Evolutionary conservation across 2,113 vertebrate species (phyloP).

Genomic region (Mustelus asterias): DNA sequence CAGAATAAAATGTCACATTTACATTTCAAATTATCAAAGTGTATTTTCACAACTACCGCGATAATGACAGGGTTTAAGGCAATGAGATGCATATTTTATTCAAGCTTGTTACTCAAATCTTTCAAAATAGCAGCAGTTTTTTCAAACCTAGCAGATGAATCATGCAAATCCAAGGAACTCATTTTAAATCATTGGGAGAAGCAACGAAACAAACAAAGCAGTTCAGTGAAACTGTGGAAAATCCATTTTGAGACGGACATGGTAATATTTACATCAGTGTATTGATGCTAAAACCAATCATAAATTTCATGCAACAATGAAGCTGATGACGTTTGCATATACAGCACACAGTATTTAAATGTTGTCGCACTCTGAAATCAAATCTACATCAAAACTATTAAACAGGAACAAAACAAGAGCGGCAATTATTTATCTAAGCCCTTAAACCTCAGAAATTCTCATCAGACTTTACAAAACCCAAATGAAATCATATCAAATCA

Average conservation of each 20-base stretch:
- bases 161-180: background rate
- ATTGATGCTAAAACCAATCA: background rate
- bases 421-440: background rate
- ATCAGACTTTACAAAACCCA: background rate
- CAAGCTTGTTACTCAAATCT: constrained; percentile 31
- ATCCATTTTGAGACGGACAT: background rate
- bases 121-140: background rate
- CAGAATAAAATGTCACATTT: constrained; percentile 61
- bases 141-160: background rate
- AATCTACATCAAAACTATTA: background rate
- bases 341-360: background rate
- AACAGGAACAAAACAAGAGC: background rate
- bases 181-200: background rate
- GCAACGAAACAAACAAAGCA: background rate
- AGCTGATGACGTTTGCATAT: background rate
- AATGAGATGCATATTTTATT: constrained; percentile 24
- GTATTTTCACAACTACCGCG: background rate
- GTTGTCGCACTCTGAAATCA: background rate
- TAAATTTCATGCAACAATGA: background rate
- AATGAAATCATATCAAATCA: background rate
- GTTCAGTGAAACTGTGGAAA: background rate
- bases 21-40: constrained; percentile 62
- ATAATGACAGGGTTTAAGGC: constrained; percentile 28
- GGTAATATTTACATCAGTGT: background rate
- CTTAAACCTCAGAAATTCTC: background rate